These are phyloP conservation scores for Tarsius wallacei DNA, from an alignment of 2,797 vertebrate species.

Conservation along the genomic window DNA sequence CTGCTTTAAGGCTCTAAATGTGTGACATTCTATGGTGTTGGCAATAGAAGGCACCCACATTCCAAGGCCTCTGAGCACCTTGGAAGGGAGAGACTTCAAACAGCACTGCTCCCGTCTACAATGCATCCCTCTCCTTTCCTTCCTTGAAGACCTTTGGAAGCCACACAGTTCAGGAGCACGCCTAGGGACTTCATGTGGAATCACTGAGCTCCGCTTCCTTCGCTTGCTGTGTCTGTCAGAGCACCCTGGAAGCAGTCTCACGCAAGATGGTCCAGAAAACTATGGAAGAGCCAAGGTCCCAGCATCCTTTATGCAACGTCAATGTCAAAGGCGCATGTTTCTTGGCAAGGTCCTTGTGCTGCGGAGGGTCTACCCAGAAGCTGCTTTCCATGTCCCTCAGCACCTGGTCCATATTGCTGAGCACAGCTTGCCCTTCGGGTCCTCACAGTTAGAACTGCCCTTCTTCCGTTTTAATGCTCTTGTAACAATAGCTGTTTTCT, in stretches of 20 bases:
- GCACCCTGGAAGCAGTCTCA: conserved; percentile 33
- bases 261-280: conserved; percentile 14
- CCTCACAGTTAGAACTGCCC: conserved; percentile 67
- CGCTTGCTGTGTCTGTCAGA: not conserved
- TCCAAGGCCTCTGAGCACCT: not conserved
- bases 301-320: conserved; percentile 25
- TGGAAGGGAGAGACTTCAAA: not conserved
- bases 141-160: not conserved
- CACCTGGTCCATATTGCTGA: conserved; percentile 55
- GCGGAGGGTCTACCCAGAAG: conserved; percentile 74
- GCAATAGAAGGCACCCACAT: not conserved
- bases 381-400: conserved; percentile 67
- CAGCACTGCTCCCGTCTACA: not conserved
- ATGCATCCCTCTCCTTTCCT: not conserved
- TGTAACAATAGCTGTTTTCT: conserved; percentile 64
- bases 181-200: not conserved
- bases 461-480: conserved; percentile 43
- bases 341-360: conserved; percentile 48
- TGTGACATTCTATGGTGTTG: not conserved
- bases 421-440: conserved; percentile 56
- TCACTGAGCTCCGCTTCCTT: conserved; percentile 16
- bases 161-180: not conserved
- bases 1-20: conserved; percentile 28
- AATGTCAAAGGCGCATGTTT: conserved; percentile 60
- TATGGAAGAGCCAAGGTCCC: not conserved